Evolutionary conservation across 2,888 invertebrate species (phyloP).

Genomic region (Idaea straminata): DNA sequence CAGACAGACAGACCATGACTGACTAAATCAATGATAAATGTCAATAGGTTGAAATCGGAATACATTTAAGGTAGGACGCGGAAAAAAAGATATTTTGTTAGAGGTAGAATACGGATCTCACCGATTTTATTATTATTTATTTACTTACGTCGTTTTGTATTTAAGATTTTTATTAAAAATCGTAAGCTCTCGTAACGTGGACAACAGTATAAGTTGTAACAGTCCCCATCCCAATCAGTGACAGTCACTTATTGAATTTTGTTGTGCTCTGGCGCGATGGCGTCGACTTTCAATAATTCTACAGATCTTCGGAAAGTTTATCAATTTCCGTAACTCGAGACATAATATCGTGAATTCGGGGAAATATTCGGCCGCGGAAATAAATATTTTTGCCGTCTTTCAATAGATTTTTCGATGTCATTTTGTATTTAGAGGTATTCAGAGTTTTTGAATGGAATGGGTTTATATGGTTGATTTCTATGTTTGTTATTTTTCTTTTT

Average conservation of each 20-base stretch:
- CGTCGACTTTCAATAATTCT: constrained; percentile 74
- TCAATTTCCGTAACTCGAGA: constrained; percentile 73
- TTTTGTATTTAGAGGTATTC: constrained; percentile 8
- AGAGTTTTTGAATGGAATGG: constrained; percentile 10
- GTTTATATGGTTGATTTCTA: constrained; percentile 2
- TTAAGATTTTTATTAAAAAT: constrained; percentile 9
- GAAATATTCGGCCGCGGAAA: constrained; percentile 2
- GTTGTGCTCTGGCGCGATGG: constrained; percentile 55
- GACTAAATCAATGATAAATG: too few relatives aligned
- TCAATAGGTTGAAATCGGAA: too few relatives aligned
- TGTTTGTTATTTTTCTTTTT: not conserved
- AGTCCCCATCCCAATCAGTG: constrained; percentile 64
- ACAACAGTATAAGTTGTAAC: constrained; percentile 14
- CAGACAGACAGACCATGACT: too few relatives aligned
- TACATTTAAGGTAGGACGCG: too few relatives aligned
- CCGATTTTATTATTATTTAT: too few relatives aligned
- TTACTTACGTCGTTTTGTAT: too few relatives aligned
- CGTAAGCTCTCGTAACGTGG: not conserved
- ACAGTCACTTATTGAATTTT: constrained; percentile 78
- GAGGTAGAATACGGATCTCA: too few relatives aligned
- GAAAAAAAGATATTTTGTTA: too few relatives aligned
- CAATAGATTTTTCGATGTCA: constrained; percentile 8
- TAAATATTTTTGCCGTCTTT: not conserved
- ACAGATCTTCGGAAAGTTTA: constrained; percentile 68
- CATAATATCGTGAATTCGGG: constrained; percentile 54